phyloP scores from a whole-genome alignment of 2,888 invertebrate species.

The Marasmarcha lunaedactyla region DNA sequence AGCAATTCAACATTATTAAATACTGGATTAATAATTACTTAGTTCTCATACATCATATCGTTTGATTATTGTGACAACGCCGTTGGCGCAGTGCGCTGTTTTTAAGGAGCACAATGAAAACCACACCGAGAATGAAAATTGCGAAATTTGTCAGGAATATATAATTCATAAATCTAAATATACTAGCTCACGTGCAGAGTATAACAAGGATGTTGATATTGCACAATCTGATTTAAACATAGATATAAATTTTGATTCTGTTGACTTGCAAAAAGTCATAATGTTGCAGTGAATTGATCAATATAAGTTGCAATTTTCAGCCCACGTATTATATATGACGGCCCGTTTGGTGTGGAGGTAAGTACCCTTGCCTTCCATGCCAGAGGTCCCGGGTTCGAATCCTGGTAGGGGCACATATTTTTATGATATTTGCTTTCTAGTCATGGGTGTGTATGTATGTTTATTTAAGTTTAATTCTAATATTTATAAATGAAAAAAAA shows the following conservation, averaged over 20 bases:
- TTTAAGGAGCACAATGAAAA: background rate
- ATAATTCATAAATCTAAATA: background rate
- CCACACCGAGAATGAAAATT: slow-evolving; percentile 8
- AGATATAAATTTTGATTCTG: slow-evolving; percentile 3
- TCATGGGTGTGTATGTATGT: no score
- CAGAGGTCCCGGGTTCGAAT: no score
- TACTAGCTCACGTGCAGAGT: background rate
- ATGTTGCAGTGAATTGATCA: slow-evolving; percentile 5
- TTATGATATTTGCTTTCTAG: no score
- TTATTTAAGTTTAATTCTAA: no score
- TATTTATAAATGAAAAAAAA: no score
- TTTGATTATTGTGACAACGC: slow-evolving; percentile 10
- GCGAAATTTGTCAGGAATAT: slow-evolving; percentile 5
- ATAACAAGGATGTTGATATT: background rate
- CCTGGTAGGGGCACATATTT: no score
- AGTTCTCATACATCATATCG: no score
- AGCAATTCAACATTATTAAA: no score
- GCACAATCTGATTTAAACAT: background rate
- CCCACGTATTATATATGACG: background rate
- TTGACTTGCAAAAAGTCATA: slow-evolving; percentile 9
- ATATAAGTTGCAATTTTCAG: slow-evolving; percentile 3
- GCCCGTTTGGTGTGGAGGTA: no score
- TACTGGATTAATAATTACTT: no score
- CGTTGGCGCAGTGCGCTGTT: slow-evolving; percentile 9
- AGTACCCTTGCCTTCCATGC: no score